Base-by-base conservation (phyloP, 2,797 vertebrate genomes). In the Macropodus opercularis region DNA sequence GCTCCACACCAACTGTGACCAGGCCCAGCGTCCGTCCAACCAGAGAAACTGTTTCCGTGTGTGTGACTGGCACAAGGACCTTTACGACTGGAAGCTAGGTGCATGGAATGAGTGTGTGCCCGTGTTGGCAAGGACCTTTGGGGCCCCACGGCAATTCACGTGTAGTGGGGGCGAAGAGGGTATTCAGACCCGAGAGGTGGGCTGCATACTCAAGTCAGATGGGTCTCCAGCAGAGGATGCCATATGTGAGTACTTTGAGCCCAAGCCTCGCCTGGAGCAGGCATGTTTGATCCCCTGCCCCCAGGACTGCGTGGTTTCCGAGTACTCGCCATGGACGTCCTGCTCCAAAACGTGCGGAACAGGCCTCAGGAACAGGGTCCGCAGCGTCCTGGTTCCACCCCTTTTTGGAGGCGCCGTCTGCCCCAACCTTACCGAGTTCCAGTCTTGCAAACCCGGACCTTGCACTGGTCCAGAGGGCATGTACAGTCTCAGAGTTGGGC, bases 191-290 rank as follows among this genome's bases (percentile, higher is more conserved):
- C 88, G 97, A 68, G 95, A 97, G 62, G 91, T 98, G 56, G 88
- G 77, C 21, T 99, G 98, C 49, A 36, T 93, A 3, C 95, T 96
- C 70, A 95, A 93, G 46, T 88, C 93, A 8, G 94, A 95, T 0
- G 91, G 87, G 2, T 76, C 91, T 2, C 85, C 84, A 0, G 95
- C 94, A 0, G 95, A 98, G 43, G 94, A 98, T 23, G 90, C 86
- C 84, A 98, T 99, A 83, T 99, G 98, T 0, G 95, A 98, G 74
- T 98, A 98, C 90, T 98, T 98, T 36, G 98, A 98, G 83, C 94
- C 95, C 1, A 95, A 95, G 74, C 96, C 96, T 5, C 94, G 94
- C 2, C 89, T 97, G 69, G 98, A 99, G 77, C 97, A 99, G 90
- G 98, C 94, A 0, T 99, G 98, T 84, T 93, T 98, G 79, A 98